Evolutionary conservation across 1,140 invertebrate species (phyloP).

Genomic region (Mycetomoellerius zeteki): DNA sequence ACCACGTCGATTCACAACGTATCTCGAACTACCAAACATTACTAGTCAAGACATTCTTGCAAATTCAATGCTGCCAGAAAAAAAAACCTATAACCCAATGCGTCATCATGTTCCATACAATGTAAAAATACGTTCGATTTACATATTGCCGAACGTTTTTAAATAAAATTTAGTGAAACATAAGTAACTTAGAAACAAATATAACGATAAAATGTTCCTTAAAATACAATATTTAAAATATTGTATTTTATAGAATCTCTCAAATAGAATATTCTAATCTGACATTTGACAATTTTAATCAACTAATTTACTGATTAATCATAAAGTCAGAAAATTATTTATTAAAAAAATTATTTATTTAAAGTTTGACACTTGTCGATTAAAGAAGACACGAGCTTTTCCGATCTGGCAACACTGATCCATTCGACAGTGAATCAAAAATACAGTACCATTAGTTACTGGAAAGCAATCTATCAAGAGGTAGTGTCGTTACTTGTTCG

Average conservation of each 20-base stretch:
- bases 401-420: conserved; percentile 50
- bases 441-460: conserved; percentile 73
- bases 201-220: not conserved
- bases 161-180: not conserved
- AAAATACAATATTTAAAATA: no score
- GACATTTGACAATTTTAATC: not conserved
- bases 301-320: not conserved
- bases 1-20: conserved; percentile 60
- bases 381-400: not conserved
- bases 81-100: not conserved
- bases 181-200: not conserved
- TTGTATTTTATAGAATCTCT: no score
- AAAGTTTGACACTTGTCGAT: not conserved
- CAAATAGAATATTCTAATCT: not conserved
- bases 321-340: not conserved
- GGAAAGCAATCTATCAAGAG: conserved; percentile 71
- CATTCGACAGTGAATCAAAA: conserved; percentile 67
- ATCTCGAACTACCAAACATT: conserved; percentile 75
- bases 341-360: not conserved
- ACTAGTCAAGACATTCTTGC: conserved; percentile 68
- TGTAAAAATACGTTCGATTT: not conserved
- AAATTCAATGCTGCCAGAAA: conserved; percentile 60
- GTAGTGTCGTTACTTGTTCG: conserved; percentile 64
- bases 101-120: not conserved
- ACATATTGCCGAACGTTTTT: not conserved